These are phyloP conservation scores for Nomada flava DNA, from an alignment of 2,888 invertebrate genomes.

Conservation along the genomic window DNA sequence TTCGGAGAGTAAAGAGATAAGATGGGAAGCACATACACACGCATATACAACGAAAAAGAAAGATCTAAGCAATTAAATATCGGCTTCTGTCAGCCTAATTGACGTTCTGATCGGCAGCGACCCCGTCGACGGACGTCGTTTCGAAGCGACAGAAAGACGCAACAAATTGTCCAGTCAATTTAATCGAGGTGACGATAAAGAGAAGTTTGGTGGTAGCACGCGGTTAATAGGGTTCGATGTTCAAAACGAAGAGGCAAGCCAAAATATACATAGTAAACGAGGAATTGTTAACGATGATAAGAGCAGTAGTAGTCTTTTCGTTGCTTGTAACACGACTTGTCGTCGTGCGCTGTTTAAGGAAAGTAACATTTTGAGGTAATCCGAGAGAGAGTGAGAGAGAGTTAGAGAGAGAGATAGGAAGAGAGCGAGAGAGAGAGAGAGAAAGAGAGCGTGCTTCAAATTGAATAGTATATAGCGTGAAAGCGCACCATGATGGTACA, in stretches of 20 bases:
- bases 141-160: no score
- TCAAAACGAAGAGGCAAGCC: constrained; percentile 30
- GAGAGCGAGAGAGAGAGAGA: no score
- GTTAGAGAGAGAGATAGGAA: no score
- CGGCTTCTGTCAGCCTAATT: no score
- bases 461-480: constrained; percentile 16
- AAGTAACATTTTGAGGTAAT: constrained; percentile 18
- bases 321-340: constrained; percentile 53
- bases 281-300: constrained; percentile 41
- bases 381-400: background rate
- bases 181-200: no score
- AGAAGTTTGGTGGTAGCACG: background rate
- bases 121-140: no score
- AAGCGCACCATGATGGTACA: constrained; percentile 27
- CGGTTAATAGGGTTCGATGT: constrained; percentile 50
- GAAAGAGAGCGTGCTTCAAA: constrained; percentile 35
- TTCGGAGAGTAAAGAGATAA: constrained; percentile 19
- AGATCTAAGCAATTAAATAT: background rate
- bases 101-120: no score
- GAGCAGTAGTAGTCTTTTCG: constrained; percentile 19
- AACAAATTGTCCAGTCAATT: no score
- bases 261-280: constrained; percentile 23
- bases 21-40: constrained; percentile 26
- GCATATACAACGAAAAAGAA: background rate
- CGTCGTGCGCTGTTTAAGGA: constrained; percentile 37